These are phyloP conservation scores for Acanthopagrus latus DNA, from an alignment of 2,797 vertebrate genomes.

Conservation along the genomic window DNA sequence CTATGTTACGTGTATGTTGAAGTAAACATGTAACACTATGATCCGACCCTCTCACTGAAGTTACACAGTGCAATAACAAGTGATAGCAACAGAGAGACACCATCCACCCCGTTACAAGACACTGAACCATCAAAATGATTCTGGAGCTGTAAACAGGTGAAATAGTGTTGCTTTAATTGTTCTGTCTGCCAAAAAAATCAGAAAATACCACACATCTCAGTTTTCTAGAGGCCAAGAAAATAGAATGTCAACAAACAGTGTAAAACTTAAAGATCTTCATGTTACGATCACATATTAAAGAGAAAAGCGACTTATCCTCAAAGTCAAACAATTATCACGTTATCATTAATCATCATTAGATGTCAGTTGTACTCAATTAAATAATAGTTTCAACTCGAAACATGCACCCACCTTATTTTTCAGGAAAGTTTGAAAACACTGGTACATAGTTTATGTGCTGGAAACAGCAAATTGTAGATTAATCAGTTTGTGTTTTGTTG, in stretches of 20 bases:
- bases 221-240: neutral
- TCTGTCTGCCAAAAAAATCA: neutral
- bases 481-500: neutral
- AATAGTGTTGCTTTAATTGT: too few relatives aligned
- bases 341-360: neutral
- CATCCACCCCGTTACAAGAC: too few relatives aligned
- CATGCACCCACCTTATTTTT: neutral
- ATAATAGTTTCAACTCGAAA: neutral
- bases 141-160: too few relatives aligned
- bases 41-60: too few relatives aligned
- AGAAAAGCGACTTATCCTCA: neutral
- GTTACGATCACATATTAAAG: neutral
- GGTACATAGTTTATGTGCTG: neutral
- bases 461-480: neutral
- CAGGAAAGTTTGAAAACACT: neutral
- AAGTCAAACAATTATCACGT: neutral
- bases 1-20: too few relatives aligned
- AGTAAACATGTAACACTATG: too few relatives aligned
- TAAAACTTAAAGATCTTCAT: neutral
- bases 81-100: too few relatives aligned
- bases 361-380: fast-evolving
- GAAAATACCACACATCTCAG: neutral
- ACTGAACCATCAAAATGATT: too few relatives aligned
- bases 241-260: neutral
- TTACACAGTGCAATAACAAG: too few relatives aligned